Base-by-base conservation (phyloP, 2,113 vertebrate genomes). In the Emydocephalus ijimae region DNA sequence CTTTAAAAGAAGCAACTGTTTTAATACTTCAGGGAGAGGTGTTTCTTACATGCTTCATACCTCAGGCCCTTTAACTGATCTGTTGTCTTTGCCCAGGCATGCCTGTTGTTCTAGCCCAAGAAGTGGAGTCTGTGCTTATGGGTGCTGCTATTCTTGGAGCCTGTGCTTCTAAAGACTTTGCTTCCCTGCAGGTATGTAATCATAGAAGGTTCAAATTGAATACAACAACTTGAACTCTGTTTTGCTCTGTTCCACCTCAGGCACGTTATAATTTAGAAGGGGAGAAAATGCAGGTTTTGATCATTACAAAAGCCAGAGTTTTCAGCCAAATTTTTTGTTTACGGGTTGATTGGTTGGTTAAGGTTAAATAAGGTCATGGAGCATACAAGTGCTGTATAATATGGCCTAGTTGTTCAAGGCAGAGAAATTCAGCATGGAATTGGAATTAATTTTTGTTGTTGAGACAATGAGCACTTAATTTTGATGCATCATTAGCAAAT, bases 141-240 rank as follows among this genome's bases (percentile, higher is more conserved):
- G 99, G 99, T 39, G 98, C 99, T 95, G 98, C 99, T 90, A 95
- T 99, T 95, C 97, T 99, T 93, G 99, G 98, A 94, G 99, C 98
- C 48, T 99, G 98, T 96, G 99, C 99, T 61, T 99, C 99, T 15
- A 97, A 95, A 54, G 98, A 99, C 95, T 99, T 98, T 95, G 56
- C 95, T 92, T 98, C 98, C 48, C 98, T 99, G 92, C 98, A 98
- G 98, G 99, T 99, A 97, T 59, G 97, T 95, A 92, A 92, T 61
- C 92, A 95, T 89, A 18, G 1, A 74, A 89, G 64, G 91, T 34
- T 34, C 74, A 81, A 21, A 20, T 9, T 64, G 9, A 86, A 93
- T 64, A 93, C 55, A 3, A 85, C 91, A 64, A 86, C 59, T 7
- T 81, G 92, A 89, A 9, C 87, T 88, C 29, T 54, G 91, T 56